Evolutionary conservation across 2,113 vertebrate species (phyloP).

Genomic region (Gnathonemus echidnorhynchus): DNA sequence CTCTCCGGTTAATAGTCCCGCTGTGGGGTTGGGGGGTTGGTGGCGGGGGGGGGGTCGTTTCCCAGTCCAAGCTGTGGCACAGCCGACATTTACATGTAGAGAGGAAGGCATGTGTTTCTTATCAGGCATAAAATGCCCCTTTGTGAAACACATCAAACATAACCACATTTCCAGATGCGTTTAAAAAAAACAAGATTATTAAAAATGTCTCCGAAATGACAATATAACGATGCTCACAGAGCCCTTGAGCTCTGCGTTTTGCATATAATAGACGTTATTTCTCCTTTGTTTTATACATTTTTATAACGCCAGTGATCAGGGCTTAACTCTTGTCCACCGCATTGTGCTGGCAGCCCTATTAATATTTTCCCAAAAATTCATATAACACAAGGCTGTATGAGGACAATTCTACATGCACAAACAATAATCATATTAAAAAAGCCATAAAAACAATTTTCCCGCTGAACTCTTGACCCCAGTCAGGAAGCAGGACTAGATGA

Average conservation of each 20-base stretch:
- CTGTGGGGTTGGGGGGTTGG: neutral
- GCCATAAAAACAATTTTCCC: neutral
- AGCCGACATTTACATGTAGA: neutral
- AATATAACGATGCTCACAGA: neutral
- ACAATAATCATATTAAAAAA: neutral
- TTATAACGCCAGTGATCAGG: neutral
- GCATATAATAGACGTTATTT: neutral
- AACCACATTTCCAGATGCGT: constrained; percentile 3
- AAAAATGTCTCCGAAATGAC: neutral
- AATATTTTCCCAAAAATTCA: neutral
- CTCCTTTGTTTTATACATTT: neutral
- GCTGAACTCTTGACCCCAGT: neutral
- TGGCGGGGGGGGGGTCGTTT: neutral
- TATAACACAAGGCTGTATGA: neutral
- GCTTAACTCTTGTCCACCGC: neutral
- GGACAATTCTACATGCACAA: neutral
- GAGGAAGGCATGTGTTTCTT: neutral
- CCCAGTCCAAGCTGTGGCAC: neutral
- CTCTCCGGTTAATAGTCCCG: neutral
- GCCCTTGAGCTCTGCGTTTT: neutral
- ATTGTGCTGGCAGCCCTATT: neutral
- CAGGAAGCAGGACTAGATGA: neutral
- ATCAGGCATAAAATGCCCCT: neutral
- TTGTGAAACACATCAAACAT: neutral
- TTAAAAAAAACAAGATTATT: neutral